Evolutionary conservation across 2,888 invertebrate genomes (phyloP).

Genomic region (Amblyjoppa proteus): DNA sequence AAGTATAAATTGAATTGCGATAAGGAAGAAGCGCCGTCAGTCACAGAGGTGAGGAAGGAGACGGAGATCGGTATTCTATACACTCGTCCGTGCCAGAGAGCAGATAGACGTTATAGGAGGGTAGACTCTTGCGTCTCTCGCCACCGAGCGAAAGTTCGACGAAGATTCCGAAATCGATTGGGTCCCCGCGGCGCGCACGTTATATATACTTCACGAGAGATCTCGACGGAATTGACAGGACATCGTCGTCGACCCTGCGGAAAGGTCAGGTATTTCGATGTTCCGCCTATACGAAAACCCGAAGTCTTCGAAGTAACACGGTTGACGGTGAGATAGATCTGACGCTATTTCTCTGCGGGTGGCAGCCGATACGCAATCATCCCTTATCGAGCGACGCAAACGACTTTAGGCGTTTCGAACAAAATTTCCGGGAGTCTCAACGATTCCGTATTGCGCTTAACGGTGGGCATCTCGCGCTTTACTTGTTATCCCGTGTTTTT

Average conservation of each 20-base stretch:
- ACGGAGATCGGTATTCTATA: background rate
- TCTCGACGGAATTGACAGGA: conserved; percentile 33
- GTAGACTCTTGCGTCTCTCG: conserved; percentile 31
- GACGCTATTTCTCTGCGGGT: conserved; percentile 19
- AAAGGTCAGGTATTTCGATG: conserved; percentile 43
- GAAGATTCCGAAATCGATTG: conserved; percentile 54
- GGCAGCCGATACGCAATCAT: conserved; percentile 37
- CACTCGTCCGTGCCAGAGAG: conserved; percentile 12
- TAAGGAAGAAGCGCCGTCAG: conserved; percentile 7
- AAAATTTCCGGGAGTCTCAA: conserved; percentile 7
- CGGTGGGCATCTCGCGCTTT: background rate
- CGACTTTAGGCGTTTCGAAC: conserved; percentile 15
- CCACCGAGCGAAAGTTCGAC: conserved; percentile 40
- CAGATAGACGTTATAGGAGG: conserved; percentile 27
- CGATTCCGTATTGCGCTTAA: background rate
- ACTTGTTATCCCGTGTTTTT: background rate
- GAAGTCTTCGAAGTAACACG: conserved; percentile 18
- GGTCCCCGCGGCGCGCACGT: background rate
- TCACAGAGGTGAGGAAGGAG: conserved; percentile 9
- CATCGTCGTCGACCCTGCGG: conserved; percentile 34
- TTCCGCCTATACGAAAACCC: conserved; percentile 38
- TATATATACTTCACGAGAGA: conserved; percentile 27
- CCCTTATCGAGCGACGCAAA: background rate
- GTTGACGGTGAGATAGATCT: background rate
- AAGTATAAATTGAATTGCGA: conserved; percentile 40